Conservation (phyloP, 2,888 invertebrate species). For the Cephus pygmeus region DNA sequence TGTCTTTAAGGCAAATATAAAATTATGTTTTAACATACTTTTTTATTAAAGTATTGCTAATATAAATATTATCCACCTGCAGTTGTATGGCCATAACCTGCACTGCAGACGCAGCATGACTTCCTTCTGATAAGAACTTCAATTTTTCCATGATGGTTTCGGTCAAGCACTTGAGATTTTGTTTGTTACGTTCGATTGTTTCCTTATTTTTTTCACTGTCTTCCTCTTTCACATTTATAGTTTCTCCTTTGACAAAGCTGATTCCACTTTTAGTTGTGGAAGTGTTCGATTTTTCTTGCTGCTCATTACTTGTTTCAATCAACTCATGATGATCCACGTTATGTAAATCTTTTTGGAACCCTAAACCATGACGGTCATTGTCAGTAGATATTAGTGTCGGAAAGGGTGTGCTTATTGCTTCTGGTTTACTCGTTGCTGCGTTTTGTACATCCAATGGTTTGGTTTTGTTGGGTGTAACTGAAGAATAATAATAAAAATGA, state of each 20-base stretch:
- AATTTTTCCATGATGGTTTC: slow-evolving; percentile 70
- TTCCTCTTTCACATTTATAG: slow-evolving; percentile 41
- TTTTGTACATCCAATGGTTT: slow-evolving; percentile 35
- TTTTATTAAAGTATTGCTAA: background rate
- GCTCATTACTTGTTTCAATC: background rate
- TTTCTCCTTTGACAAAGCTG: slow-evolving; percentile 58
- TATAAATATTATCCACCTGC: slow-evolving; percentile 64
- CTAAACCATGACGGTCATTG: slow-evolving; percentile 57
- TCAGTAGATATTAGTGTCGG: slow-evolving; percentile 35
- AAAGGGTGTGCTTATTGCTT: slow-evolving; percentile 19
- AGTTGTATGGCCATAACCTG: slow-evolving; percentile 73
- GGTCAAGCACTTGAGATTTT: slow-evolving; percentile 63
- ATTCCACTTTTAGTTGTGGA: slow-evolving; percentile 54
- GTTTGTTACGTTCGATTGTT: slow-evolving; percentile 31
- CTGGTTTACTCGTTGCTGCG: slow-evolving; percentile 27
- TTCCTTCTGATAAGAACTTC: slow-evolving; percentile 70
- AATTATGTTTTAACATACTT: background rate
- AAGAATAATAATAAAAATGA: slow-evolving; percentile 17
- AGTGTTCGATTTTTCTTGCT: background rate
- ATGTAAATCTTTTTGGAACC: slow-evolving; percentile 51
- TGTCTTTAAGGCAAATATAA: slow-evolving; percentile 67
- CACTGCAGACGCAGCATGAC: slow-evolving; percentile 69
- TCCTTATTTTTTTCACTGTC: slow-evolving; percentile 27
- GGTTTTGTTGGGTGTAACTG: slow-evolving; percentile 45
- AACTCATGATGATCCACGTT: background rate